Evolutionary conservation across 2,113 vertebrate species (phyloP).

Genomic region (Myotis davidii): DNA sequence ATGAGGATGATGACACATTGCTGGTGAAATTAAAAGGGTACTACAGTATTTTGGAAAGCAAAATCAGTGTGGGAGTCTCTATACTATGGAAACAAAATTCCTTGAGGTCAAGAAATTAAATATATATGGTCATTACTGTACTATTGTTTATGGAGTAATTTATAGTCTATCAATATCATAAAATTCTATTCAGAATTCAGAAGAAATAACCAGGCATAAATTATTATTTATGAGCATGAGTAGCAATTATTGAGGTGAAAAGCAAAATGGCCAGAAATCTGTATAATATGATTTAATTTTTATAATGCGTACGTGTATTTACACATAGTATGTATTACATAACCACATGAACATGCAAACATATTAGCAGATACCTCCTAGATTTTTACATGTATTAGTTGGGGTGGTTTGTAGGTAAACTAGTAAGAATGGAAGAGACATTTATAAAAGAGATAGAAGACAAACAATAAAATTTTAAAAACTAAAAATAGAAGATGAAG

Average conservation of each 20-base stretch:
- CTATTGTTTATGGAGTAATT: not conserved
- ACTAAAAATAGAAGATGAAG: not conserved
- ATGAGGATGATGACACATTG: not conserved
- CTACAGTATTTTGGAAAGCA: not conserved
- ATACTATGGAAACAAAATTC: not conserved
- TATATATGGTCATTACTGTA: not conserved
- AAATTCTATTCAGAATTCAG: not conserved
- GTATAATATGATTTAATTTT: not conserved
- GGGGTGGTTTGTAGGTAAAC: not conserved
- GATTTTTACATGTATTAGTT: not conserved
- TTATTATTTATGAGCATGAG: not conserved
- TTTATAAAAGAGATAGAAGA: not conserved
- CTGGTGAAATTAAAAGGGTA: not conserved
- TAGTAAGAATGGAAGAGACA: not conserved
- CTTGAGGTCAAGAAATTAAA: not conserved
- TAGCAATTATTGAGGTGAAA: not conserved
- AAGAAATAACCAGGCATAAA: not conserved
- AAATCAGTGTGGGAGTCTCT: not conserved
- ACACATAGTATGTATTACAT: not conserved
- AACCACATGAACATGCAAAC: not conserved
- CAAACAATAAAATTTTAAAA: not conserved
- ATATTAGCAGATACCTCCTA: not conserved
- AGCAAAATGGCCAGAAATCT: not conserved
- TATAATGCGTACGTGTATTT: not conserved
- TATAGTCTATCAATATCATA: not conserved